Base-by-base conservation (phyloP, 2,113 vertebrate species). In the Oreochromis tanganicae region DNA sequence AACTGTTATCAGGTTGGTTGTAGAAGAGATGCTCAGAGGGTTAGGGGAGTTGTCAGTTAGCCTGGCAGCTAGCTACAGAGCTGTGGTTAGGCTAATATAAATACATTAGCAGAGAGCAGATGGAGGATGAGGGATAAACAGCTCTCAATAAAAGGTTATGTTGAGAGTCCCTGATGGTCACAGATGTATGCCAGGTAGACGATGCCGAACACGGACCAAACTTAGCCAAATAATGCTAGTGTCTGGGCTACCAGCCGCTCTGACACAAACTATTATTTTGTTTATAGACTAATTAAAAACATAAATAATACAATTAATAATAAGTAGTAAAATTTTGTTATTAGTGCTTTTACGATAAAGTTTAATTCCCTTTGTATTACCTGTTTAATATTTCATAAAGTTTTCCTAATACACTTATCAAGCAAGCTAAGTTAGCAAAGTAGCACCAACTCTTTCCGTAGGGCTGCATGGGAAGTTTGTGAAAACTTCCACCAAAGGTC, bases 201-300 rank as follows among this genome's bases (percentile, higher is more conserved):
- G 1, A 41, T 41, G 36, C n/a, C 2, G 0, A 68, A 68, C 41
- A 68, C 0, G 1, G 34, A 41, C 61, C 61, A 38, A 21, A 38
- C 57, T 59, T 59, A 32, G 32, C 34, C 63, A 41, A 68, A 21
- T 14, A 21, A 68, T 41, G 19, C 36, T 41, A 68, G 32, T 63
- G 9, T 4, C 17, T 0, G 59, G 9, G 59, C 59, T 66, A 1
- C 32, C n/a, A 36, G 61, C 6, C 1, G 17, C 32, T n/a, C 17
- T n/a, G 0, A 21, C 38, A 66, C 38, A 38, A 21, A 66, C 4
- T 38, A 21, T 13, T 66, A 38, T 21, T 66, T 38, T 66, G 5
- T 21, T 38, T 13, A 21, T 3, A 66, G 19, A 66, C 10, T 66
- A 38, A 66, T 66, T 38, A 3, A 66, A 38, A 66, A n/a, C 17